Evolutionary conservation across 1,140 invertebrate genomes (phyloP).

Genomic region (Myzus persicae): DNA sequence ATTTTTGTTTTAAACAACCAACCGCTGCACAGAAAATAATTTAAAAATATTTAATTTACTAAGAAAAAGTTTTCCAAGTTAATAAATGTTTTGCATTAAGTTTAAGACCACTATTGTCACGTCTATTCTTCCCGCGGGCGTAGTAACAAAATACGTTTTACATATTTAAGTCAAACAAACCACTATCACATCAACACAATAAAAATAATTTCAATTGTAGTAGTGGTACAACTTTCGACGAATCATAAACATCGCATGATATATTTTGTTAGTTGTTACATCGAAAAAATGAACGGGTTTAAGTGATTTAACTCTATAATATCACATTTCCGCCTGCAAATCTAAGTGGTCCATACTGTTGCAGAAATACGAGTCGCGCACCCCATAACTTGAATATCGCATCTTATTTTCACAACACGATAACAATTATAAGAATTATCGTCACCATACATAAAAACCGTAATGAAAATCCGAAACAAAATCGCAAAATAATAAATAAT

Average conservation of each 20-base stretch:
- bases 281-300: neutral
- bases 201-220: neutral
- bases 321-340: neutral
- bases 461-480: neutral
- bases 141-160: neutral
- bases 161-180: conserved; percentile 7
- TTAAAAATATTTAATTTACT: conserved; percentile 13
- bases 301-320: neutral
- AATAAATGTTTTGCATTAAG: conserved; percentile 4
- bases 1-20: neutral
- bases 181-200: neutral
- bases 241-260: neutral
- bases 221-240: neutral
- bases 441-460: neutral
- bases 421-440: neutral
- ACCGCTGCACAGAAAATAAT: neutral
- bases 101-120: neutral
- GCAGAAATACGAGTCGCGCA: neutral
- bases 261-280: too few relatives aligned
- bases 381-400: neutral
- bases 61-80: neutral
- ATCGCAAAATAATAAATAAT: neutral
- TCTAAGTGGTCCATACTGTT: neutral
- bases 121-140: neutral
- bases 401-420: neutral